Conservation (phyloP, 1,140 invertebrate species). For the Andrena cerasifolii region DNA sequence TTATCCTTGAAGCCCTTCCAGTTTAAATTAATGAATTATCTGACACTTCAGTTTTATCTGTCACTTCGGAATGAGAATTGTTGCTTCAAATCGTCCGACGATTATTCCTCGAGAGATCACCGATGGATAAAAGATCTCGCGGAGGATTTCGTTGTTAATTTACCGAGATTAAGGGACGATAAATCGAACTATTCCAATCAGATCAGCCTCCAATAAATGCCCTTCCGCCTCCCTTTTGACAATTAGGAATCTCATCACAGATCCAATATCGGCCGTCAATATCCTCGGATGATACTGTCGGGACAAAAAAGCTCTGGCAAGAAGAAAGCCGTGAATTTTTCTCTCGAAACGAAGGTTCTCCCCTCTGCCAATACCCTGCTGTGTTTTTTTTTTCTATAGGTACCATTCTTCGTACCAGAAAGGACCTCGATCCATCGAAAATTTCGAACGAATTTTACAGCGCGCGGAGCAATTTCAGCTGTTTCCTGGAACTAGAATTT, state of each 20-base stretch:
- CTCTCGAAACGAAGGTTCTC: neutral
- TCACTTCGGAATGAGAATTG: neutral
- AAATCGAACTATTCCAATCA: neutral
- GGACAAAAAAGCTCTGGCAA: neutral
- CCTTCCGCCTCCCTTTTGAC: slow-evolving; percentile 13
- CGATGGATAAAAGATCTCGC: neutral
- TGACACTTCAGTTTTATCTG: neutral
- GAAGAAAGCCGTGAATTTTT: neutral
- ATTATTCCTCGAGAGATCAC: neutral
- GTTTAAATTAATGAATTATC: neutral
- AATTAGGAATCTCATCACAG: slow-evolving; percentile 28
- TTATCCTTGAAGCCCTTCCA: neutral
- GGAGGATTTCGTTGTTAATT: neutral
- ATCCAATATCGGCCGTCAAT: slow-evolving; percentile 28
- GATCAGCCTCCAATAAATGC: neutral
- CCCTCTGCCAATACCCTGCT: too few relatives aligned
- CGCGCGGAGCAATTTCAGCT: neutral
- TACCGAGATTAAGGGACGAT: neutral
- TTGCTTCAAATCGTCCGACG: neutral
- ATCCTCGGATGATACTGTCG: slow-evolving; percentile 7
- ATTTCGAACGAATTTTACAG: neutral
- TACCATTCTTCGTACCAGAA: neutral
- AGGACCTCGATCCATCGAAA: neutral
- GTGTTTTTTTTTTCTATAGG: neutral
- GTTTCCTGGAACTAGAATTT: neutral